phyloP scores from a whole-genome alignment of 2,797 vertebrate species.

The Arvicola amphibius region DNA sequence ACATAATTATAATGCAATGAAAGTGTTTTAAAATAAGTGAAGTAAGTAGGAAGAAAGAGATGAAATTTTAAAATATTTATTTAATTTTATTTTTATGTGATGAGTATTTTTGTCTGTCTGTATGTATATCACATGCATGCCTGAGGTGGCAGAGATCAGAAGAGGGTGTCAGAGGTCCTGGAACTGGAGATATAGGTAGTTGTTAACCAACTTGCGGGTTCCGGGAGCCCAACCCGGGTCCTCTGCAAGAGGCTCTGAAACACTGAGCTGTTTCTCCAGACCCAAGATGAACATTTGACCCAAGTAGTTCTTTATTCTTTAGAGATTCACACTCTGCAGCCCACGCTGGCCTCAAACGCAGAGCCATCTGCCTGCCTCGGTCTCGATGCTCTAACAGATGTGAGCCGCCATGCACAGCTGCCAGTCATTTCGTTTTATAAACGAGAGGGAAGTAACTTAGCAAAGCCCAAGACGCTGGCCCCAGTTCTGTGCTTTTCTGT shows the following conservation, averaged over 20 bases:
- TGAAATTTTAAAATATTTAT: not conserved
- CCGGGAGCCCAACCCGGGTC: not conserved
- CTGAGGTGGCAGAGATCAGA: not conserved
- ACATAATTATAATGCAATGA: not conserved
- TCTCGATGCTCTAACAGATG: not conserved
- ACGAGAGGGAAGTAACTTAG: not conserved
- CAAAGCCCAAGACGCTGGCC: not conserved
- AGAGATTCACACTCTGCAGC: not conserved
- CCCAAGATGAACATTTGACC: not conserved
- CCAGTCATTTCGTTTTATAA: conserved; percentile 11
- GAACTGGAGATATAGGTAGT: not conserved
- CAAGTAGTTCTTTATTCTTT: not conserved
- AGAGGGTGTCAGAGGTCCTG: not conserved
- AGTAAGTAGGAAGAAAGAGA: not conserved
- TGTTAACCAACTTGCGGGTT: not conserved
- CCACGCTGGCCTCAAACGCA: not conserved
- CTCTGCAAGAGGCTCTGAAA: not conserved
- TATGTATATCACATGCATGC: not conserved
- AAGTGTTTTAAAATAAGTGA: not conserved
- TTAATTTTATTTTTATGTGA: not conserved
- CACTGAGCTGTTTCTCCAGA: not conserved
- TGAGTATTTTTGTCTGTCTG: not conserved
- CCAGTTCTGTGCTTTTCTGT: not conserved
- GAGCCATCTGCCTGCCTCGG: not conserved
- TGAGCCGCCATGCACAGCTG: not conserved